Base-by-base conservation (phyloP, 2,113 vertebrate species). In the Albula glossodonta region DNA sequence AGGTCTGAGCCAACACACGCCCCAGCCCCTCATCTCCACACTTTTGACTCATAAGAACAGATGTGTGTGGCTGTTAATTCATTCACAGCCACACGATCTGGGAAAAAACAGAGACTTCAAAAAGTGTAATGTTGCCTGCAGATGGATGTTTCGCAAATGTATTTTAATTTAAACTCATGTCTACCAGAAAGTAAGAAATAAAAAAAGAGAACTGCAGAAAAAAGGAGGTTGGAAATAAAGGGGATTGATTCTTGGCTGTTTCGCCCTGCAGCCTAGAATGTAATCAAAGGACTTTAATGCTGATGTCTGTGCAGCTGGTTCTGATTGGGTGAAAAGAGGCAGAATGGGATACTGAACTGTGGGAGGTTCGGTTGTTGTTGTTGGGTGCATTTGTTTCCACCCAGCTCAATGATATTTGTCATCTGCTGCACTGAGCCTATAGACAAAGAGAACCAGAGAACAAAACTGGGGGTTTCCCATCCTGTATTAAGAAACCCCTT, bases 281-380 rank as follows among this genome's bases (percentile, higher is more conserved):
- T 74, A 74, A 74, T 74, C 70, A 74, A 74, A 74, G n/a, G 70
- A 74, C n/a, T 74, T 74, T 74, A 74, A 74, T 74, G 70, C 25
- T 74, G 70, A 74, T 74, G 70, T 11, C n/a, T 74, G 3, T 10
- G n/a, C 70, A 5, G 70, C 70, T 74, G 70, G 22, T n/a, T 74
- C 70, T 31, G 70, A 10, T 31, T 74, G 22, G n/a, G 70, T n/a
- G 8, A 22, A 7, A n/a, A 9, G 70, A 74, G 70, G 22, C 9
- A 31, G n/a, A 25, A 22, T 74, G 70, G 70, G 70, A 74, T 8
- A 74, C n/a, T 0, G 60, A 22, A 22, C 60, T 19, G 60, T 19
- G 70, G 22, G 70, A 11, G 9, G 25, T 31, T 9, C 70, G 0
- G 70, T 41, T 22, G 70, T 9, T 74, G 70, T 25, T 4, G 19